Base-by-base conservation (phyloP, 2,113 vertebrate genomes). In the Tragelaphus strepsiceros region DNA sequence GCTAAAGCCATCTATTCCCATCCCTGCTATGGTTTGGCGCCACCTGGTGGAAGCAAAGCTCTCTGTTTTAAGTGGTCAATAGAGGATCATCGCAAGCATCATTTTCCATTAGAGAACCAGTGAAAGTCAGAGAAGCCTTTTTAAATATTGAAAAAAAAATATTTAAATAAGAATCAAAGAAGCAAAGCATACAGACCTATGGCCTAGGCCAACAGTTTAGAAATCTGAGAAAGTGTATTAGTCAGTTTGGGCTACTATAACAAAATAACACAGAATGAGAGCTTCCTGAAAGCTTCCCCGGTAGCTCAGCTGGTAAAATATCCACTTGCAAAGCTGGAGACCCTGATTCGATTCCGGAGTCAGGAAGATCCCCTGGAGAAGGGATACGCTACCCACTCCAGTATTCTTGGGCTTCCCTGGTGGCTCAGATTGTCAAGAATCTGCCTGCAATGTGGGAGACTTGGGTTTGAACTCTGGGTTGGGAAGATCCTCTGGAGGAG, bases 11-110 rank as follows among this genome's bases (percentile, higher is more conserved):
- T 22, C 9, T 46, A 22, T 88, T 91, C 26, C 6, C 1, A 7
- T 26, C 24, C 62, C 43, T 1, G 46, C 77, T 82, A 2, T 94
- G 46, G 30, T 96, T 93, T n/a, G n/a, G 96, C 78, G 91, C 98
- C 97, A 96, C 53, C 97, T 98, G 94, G 90, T 98, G 96, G 96
- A 88, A 51, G 0, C 80, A 59, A 1, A 17, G 3, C 46, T 83
- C 22, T 82, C n/a, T 35, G 32, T 35, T 56, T 83, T 56, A 56
- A 56, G n/a, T 26, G 13, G 53, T 39, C 4, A 24, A 56, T 14
- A 81, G 16, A 56, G 32, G 51, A 35, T 56, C 81, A 35, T 22
- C 14, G 15, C 43, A 78, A 49, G 43, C 7, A 49, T n/a, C 12
- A 7, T 14, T 83, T 56, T 56, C 32, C 81, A 35, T 9, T 35